Conservation (phyloP, 1,140 invertebrate species). For the Zaprionus ornatus region DNA sequence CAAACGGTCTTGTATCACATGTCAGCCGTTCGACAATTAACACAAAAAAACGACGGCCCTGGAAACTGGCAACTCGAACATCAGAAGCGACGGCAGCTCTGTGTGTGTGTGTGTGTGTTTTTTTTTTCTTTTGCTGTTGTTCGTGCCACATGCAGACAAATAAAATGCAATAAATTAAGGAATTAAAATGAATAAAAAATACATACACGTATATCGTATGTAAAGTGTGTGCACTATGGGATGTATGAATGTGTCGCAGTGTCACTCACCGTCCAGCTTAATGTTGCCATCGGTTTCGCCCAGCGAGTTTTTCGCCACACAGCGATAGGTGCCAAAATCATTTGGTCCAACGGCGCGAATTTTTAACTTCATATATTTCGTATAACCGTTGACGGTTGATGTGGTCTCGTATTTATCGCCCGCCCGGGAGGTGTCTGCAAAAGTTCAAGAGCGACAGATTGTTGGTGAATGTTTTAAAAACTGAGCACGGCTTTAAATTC, state of each 20-base stretch:
- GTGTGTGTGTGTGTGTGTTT: too few relatives aligned
- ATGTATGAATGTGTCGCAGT: conserved; percentile 24
- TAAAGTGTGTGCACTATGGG: not conserved
- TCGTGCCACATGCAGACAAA: conserved; percentile 2
- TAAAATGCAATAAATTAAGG: conserved; percentile 27
- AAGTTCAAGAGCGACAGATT: conserved; percentile 30
- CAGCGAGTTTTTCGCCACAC: conserved; percentile 96
- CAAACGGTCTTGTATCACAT: not conserved
- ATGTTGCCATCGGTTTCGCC: conserved; percentile 96
- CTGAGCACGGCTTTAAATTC: conserved; percentile 35
- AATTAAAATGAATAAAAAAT: conserved; percentile 28
- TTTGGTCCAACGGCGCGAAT: conserved; percentile 90
- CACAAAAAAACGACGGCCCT: not conserved
- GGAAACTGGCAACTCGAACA: not conserved
- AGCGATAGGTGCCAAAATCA: conserved; percentile 95
- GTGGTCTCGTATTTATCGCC: conserved; percentile 94
- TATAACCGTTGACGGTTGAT: conserved; percentile 91
- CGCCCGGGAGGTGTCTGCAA: conserved; percentile 84
- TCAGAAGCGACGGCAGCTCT: not conserved
- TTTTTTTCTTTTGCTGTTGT: not conserved
- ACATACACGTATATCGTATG: not conserved
- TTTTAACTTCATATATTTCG: conserved; percentile 94
- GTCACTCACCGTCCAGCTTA: conserved; percentile 93
- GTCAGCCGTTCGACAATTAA: not conserved
- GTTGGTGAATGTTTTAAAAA: conserved; percentile 13